Evolutionary conservation across 53 echinoderm and acorn worm genomes (phyloP).

Genomic region (Zoroaster sp.): DNA sequence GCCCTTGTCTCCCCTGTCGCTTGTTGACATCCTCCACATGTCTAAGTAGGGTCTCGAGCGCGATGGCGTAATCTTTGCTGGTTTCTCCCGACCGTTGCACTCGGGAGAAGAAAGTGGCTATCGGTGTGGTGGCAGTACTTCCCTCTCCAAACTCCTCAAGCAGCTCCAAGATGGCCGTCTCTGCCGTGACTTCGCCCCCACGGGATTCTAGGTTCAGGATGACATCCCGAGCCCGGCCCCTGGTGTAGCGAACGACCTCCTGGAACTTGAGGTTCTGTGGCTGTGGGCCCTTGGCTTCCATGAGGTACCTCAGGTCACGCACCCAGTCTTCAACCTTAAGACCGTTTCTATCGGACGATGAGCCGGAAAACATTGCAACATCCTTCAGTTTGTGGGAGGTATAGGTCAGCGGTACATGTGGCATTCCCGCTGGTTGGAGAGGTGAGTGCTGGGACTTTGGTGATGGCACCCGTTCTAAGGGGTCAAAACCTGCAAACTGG

Average conservation of each 20-base stretch:
- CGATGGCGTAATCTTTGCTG: slow-evolving; percentile 4
- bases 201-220: slow-evolving; percentile 24
- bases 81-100: slow-evolving; percentile 16
- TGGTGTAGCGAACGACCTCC: slow-evolving; percentile 17
- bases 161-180: slow-evolving; percentile 10
- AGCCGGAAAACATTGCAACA: too few species aligned
- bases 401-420: too few species aligned
- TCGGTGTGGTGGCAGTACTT: neutral
- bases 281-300: neutral
- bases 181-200: neutral
- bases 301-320: too few species aligned
- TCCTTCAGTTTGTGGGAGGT: too few species aligned
- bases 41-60: slow-evolving; percentile 19
- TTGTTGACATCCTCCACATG: neutral
- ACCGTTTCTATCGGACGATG: too few species aligned
- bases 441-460: too few species aligned
- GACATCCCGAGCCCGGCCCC: slow-evolving; percentile 4
- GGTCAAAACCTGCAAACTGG: too few species aligned
- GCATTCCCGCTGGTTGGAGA: too few species aligned
- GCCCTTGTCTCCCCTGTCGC: neutral
- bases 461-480: too few species aligned
- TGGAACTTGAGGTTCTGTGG: neutral
- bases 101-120: slow-evolving; percentile 15
- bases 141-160: slow-evolving; percentile 5
- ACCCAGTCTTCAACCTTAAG: too few species aligned